A percentile compares a stretch with the other conserved stretches of the same genome.
Conservation (phyloP, 1,140 invertebrate genomes). For the Parasteatoda tepidariorum region DNA sequence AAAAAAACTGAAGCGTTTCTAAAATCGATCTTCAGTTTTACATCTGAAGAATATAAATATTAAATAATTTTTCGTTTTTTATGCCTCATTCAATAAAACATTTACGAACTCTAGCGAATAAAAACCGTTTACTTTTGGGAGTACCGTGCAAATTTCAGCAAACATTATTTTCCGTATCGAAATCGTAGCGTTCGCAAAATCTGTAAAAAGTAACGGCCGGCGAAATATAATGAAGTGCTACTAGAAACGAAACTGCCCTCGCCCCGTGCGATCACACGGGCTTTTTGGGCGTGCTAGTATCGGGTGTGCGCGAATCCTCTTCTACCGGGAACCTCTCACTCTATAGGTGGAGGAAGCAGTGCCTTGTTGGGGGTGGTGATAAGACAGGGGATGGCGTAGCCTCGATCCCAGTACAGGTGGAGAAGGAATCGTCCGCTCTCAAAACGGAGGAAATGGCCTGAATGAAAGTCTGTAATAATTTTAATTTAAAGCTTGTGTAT, state of each 20-base stretch:
- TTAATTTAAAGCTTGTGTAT: not conserved
- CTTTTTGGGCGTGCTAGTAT: not conserved
- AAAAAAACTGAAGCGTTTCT: too few species aligned
- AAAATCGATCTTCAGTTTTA: too few species aligned
- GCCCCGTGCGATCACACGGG: not conserved
- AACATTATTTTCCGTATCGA: too few species aligned
- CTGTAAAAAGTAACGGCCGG: too few species aligned
- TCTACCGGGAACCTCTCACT: slow-evolving; percentile 1
- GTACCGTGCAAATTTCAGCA: too few species aligned
- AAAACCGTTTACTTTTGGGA: too few species aligned
- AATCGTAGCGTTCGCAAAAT: too few species aligned
- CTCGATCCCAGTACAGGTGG: slow-evolving; percentile 56
- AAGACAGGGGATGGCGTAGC: slow-evolving; percentile 8
- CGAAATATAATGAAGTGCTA: slow-evolving; percentile 15
- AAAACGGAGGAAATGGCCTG: not conserved
- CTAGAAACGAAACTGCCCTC: not conserved
- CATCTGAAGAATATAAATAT: too few species aligned
- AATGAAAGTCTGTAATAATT: not conserved
- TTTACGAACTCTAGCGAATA: too few species aligned
- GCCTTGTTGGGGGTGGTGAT: not conserved
- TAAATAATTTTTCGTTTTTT: too few species aligned
- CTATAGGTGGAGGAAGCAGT: slow-evolving; percentile 28
- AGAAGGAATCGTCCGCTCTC: slow-evolving; percentile 28
- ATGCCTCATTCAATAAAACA: too few species aligned
- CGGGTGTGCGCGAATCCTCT: not conserved